phyloP scores from a whole-genome alignment of 2,888 invertebrate species.

The Pachycephus smyrnensis region DNA sequence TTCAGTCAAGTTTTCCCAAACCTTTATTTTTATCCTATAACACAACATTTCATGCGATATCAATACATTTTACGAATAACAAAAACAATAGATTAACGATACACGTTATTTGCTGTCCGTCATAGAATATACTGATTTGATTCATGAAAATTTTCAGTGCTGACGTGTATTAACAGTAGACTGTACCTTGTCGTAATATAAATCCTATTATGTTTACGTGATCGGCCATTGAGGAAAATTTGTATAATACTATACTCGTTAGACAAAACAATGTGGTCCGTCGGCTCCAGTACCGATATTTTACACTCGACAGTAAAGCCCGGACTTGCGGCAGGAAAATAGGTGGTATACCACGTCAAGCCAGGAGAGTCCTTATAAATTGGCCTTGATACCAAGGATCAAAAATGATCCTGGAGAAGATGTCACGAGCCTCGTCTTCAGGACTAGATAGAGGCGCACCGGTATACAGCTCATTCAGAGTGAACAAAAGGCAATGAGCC shows the following conservation, averaged over 20 bases:
- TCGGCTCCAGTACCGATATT: not conserved
- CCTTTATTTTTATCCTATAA: not conserved
- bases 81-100: not conserved
- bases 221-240: not conserved
- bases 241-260: not conserved
- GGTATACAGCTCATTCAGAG: constrained; percentile 24
- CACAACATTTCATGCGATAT: not conserved
- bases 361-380: constrained; percentile 1
- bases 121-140: no score
- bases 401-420: not conserved
- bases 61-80: not conserved
- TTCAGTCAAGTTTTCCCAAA: not conserved
- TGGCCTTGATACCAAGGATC: not conserved
- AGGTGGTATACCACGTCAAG: not conserved
- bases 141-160: no score
- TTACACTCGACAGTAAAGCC: no score
- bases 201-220: no score
- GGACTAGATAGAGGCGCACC: constrained; percentile 1
- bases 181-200: no score
- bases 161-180: no score
- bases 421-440: not conserved
- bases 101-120: not conserved
- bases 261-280: not conserved
- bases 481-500: constrained; percentile 33
- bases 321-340: not conserved